Percentiles rank a stretch among this genome's conserved stretches.
phyloP scores from a whole-genome alignment of 2,797 vertebrate species.

The Balearica regulorum region DNA sequence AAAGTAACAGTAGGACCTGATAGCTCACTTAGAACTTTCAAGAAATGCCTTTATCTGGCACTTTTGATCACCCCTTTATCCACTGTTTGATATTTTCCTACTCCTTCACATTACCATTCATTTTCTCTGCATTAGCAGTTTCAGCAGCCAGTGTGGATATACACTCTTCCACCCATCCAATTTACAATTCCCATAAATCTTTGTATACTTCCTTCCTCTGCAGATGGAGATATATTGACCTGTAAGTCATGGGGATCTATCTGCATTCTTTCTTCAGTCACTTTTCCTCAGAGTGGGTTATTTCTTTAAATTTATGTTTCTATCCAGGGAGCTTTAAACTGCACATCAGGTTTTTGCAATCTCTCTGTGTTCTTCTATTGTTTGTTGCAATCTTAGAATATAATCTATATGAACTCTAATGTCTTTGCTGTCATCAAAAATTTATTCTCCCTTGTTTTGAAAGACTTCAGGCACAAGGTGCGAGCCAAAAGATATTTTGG shows the following conservation, averaged over 20 bases:
- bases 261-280: background rate
- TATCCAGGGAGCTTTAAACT: background rate
- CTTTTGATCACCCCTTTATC: background rate
- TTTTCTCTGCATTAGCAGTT: background rate
- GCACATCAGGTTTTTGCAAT: background rate
- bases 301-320: constrained; percentile 22
- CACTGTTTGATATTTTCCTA: background rate
- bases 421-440: background rate
- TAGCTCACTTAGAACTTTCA: background rate
- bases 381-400: background rate
- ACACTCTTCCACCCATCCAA: background rate
- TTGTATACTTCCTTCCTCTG: background rate
- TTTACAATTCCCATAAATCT: background rate
- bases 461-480: background rate
- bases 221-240: background rate
- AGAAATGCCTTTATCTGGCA: background rate
- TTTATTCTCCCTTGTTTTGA: background rate
- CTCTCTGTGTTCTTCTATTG: background rate
- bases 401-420: background rate
- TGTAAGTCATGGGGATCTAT: background rate
- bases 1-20: background rate
- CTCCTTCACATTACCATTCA: background rate
- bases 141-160: background rate
- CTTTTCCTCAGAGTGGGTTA: background rate
- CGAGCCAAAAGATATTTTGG: background rate